These are phyloP conservation scores for Globia sparganii DNA, from an alignment of 2,888 invertebrate species.

Conservation along the genomic window DNA sequence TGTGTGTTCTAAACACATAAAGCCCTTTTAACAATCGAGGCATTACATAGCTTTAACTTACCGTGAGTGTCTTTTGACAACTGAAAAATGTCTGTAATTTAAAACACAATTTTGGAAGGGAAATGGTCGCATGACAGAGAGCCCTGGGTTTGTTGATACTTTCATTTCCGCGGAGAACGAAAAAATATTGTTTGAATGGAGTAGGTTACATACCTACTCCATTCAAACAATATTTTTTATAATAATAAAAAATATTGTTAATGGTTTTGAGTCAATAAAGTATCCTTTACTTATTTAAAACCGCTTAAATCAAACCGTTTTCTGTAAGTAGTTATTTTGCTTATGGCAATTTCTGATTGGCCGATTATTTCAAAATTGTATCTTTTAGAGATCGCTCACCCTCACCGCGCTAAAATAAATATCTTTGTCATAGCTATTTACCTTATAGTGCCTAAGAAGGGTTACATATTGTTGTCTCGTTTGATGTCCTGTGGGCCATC, in stretches of 20 bases:
- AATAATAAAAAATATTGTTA: background rate
- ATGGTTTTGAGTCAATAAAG: background rate
- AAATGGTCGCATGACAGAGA: conserved; percentile 12
- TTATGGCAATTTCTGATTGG: too few relatives aligned
- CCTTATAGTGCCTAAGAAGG: background rate
- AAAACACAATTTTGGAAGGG: conserved; percentile 31
- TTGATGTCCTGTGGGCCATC: background rate
- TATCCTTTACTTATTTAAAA: too few relatives aligned
- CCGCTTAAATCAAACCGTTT: background rate
- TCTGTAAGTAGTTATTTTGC: background rate
- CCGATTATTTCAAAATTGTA: background rate
- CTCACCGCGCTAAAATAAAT: background rate
- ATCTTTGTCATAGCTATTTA: background rate
- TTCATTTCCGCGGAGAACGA: conserved; percentile 22
- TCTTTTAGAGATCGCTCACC: background rate
- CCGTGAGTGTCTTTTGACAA: conserved; percentile 42
- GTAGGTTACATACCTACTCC: too few relatives aligned
- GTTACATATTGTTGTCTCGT: background rate
- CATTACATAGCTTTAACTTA: conserved; percentile 13
- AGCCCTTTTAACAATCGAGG: conserved; percentile 28
- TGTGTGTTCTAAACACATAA: conserved; percentile 10
- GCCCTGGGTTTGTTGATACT: conserved; percentile 7
- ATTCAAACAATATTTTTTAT: too few relatives aligned
- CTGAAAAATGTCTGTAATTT: conserved; percentile 49
- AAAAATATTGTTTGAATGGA: background rate